phyloP scores from a whole-genome alignment of 2,888 invertebrate species.

The Adineta ricciae region DNA sequence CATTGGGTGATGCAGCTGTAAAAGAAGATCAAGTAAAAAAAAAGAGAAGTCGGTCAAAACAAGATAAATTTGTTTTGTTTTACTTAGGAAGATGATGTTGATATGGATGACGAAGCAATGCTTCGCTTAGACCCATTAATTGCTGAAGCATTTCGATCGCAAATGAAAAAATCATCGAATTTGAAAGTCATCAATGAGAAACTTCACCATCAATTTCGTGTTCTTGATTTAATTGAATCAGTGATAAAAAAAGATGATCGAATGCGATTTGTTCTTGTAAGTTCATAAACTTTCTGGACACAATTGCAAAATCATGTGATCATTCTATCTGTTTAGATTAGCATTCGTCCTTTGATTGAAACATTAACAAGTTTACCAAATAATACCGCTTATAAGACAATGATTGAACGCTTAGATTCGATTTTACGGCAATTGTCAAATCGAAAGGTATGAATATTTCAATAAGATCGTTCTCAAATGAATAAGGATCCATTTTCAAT shows the following conservation, averaged over 20 bases:
- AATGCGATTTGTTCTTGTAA: constrained; percentile 4
- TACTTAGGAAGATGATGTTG: not conserved
- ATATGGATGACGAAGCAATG: constrained; percentile 17
- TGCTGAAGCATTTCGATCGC: constrained; percentile 22
- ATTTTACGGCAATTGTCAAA: not conserved
- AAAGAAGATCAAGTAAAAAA: not conserved
- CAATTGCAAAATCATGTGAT: too few relatives aligned
- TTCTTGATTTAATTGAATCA: not conserved
- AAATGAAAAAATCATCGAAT: constrained; percentile 3
- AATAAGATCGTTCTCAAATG: too few relatives aligned
- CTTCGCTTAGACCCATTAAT: constrained; percentile 16
- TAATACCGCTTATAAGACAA: not conserved
- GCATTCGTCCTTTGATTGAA: constrained; percentile 8
- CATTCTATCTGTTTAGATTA: not conserved
- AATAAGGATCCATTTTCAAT: not conserved
- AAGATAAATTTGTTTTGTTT: not conserved
- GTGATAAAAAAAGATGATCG: constrained; percentile 10
- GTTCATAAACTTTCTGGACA: not conserved
- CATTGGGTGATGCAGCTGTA: not conserved
- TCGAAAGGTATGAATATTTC: not conserved
- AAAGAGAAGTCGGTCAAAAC: not conserved
- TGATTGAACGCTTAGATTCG: not conserved
- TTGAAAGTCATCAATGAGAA: constrained; percentile 2
- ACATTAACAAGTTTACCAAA: not conserved
- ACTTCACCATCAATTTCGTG: constrained; percentile 18